Base-by-base conservation (phyloP, 2,888 invertebrate genomes). In the Conops quadrifasciatus region DNA sequence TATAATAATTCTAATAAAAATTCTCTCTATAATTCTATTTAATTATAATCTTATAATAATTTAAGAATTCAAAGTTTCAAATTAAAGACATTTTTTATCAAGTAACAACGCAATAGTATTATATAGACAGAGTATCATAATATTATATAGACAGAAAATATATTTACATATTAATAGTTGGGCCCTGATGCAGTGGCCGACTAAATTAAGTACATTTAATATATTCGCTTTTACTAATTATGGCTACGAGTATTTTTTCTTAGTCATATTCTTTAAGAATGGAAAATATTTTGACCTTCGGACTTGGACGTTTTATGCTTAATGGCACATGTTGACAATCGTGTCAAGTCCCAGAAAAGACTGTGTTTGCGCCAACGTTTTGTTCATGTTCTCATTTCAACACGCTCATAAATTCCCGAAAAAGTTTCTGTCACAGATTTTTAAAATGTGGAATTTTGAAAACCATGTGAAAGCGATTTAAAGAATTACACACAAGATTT, bases 401-500 rank as follows among this genome's bases (percentile, higher is more conserved):
- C 82, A 78, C 76, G 72, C 71, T 75, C 79, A 83, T 82, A 82
- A 83, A 83, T 82, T 58, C 13, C 58, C 7, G 2, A 19, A 36
- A 30, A 67, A 69, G 72, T 75, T 74, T 75, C 76, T 74, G 74
- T 75, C 74, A 75, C 76, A 74, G 77, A 77, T 78, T 77, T 77
- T 75, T 68, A 73, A 67, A 73, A 47, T 67, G 70, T 73, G 73
- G 66, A 72, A 75, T 71, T 70, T 72, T 68, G 72, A 72, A 70
- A 78, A 76, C 77, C 82, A 83, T 77, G 79, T 82, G 84, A 78
- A 77, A 83, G 73, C 82, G 77, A 82, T 83, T 83, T 79, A 58
- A 65, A 45, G 24, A 67, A 67, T 67, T 67, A 67, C 59, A 67
- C 67, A 67, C 58, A 47, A 67, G 47, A 67, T 59, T 67, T 67